phyloP scores from a whole-genome alignment of 2,113 vertebrate species.

The Smithornis capensis region DNA sequence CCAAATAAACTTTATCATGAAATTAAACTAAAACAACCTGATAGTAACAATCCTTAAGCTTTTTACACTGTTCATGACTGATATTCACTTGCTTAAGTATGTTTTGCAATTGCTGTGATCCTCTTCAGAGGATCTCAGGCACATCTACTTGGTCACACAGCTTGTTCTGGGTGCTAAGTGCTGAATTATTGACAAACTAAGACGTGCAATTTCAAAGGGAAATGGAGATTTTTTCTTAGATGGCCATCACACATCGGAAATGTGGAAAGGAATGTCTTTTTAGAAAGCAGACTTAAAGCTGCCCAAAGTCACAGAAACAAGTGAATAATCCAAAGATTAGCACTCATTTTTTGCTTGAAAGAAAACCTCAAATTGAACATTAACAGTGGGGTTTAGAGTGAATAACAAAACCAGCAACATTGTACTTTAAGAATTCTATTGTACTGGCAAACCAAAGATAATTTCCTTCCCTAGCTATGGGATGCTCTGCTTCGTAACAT shows the following conservation, averaged over 20 bases:
- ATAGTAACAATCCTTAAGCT: background rate
- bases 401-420: background rate
- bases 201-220: background rate
- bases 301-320: background rate
- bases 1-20: background rate
- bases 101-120: fast-evolving
- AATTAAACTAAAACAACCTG: background rate
- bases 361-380: background rate
- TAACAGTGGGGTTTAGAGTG: background rate
- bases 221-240: background rate
- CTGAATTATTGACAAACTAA: background rate
- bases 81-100: background rate
- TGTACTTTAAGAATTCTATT: background rate
- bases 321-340: background rate
- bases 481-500: fast-evolving
- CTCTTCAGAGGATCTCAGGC: background rate
- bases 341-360: background rate
- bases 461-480: background rate
- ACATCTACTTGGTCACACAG: background rate
- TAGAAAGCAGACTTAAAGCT: background rate
- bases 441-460: background rate
- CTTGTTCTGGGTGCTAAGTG: background rate
- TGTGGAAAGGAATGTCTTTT: fast-evolving
- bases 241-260: background rate
- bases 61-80: background rate